Percentiles rank a stretch among this genome's conserved stretches.
Conservation (phyloP, 2,888 invertebrate species). For the Tholera decimalis region DNA sequence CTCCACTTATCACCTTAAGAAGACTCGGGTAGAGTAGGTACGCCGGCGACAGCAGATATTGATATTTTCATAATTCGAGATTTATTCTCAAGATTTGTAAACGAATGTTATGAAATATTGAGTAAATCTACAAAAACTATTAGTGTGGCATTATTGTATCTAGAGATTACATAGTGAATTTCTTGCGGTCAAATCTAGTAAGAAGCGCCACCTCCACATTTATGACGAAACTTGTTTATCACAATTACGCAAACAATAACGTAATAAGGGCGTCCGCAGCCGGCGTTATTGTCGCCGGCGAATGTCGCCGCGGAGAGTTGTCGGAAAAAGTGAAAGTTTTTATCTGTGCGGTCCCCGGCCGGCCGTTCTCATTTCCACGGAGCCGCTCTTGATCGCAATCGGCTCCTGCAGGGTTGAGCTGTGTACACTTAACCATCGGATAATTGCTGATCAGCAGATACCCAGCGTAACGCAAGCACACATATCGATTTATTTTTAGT, state of each 20-base stretch:
- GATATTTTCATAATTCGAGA: conserved; percentile 47
- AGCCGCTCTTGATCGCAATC: conserved; percentile 86
- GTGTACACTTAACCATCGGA: conserved; percentile 68
- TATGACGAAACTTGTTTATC: conserved; percentile 80
- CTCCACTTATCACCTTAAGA: conserved; percentile 79
- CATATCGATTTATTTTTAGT: conserved; percentile 58
- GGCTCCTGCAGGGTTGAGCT: conserved; percentile 76
- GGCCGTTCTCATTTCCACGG: conserved; percentile 87
- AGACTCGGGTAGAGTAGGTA: conserved; percentile 57
- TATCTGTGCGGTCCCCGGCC: conserved; percentile 86
- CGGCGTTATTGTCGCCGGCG: conserved; percentile 81
- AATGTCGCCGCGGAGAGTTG: conserved; percentile 85
- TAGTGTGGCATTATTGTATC: conserved; percentile 27
- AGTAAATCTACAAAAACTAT: conserved; percentile 22
- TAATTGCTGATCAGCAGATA: conserved; percentile 77
- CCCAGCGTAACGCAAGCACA: conserved; percentile 45
- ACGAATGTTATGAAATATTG: conserved; percentile 22
- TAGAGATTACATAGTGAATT: conserved; percentile 36
- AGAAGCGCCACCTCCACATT: conserved; percentile 64
- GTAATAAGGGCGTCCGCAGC: conserved; percentile 83
- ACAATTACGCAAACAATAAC: conserved; percentile 84
- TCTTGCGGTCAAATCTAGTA: conserved; percentile 51
- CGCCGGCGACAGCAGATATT: conserved; percentile 39
- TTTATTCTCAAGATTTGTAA: conserved; percentile 35
- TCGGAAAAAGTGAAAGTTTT: conserved; percentile 90